Percentiles rank a stretch among this genome's conserved stretches.
phyloP scores from a whole-genome alignment of 2,797 vertebrate genomes.

The Sardinella longiceps region DNA sequence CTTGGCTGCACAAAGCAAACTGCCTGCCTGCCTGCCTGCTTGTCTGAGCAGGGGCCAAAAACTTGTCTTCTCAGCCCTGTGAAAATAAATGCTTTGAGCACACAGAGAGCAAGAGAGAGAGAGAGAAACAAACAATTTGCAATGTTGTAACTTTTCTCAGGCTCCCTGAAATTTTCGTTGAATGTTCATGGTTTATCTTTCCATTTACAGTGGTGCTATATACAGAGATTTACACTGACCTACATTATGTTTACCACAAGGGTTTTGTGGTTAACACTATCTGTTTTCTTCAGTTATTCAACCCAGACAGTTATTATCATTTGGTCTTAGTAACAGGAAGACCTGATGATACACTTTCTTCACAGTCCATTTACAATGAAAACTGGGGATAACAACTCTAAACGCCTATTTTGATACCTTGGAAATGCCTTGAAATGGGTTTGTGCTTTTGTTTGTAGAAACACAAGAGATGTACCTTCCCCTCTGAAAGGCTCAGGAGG shows the following conservation, averaged over 20 bases:
- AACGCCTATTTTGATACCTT: not conserved
- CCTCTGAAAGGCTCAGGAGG: not conserved
- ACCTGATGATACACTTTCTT: not conserved
- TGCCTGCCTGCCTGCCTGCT: slow-evolving; percentile 20
- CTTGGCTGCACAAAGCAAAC: slow-evolving; percentile 19
- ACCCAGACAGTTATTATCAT: not conserved
- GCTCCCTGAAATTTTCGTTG: not conserved
- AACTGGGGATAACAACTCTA: not conserved
- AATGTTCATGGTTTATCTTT: not conserved
- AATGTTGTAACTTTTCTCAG: not conserved
- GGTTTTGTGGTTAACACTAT: not conserved
- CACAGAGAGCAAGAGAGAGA: not conserved
- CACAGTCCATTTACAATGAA: not conserved
- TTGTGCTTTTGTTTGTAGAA: not conserved
- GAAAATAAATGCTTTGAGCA: not conserved
- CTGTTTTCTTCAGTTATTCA: not conserved
- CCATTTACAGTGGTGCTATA: not conserved
- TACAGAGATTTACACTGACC: not conserved
- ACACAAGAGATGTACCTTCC: slow-evolving; percentile 10
- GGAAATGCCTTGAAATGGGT: not conserved
- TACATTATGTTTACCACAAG: not conserved
- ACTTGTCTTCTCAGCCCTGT: not conserved
- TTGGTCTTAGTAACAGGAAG: not conserved
- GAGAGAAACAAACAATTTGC: not conserved
- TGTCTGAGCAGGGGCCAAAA: not conserved